phyloP scores from a whole-genome alignment of 2,797 vertebrate species.

The Acipenser oxyrinchus region DNA sequence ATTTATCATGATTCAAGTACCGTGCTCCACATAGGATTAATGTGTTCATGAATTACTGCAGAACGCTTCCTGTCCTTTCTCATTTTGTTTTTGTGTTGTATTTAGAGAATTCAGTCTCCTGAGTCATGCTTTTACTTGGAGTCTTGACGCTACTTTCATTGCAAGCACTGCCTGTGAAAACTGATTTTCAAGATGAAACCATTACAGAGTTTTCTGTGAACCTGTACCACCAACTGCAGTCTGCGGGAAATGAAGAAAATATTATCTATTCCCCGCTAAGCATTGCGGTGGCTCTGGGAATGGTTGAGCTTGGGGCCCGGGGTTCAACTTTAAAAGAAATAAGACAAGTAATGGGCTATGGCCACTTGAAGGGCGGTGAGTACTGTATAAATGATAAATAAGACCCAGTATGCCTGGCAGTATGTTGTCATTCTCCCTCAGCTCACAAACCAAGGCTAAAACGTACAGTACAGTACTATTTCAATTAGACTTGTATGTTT shows the following conservation, averaged over 20 bases:
- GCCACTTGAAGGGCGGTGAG: conserved; percentile 74
- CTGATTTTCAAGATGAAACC: conserved; percentile 68
- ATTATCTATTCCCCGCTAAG: conserved; percentile 91
- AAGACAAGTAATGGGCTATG: conserved; percentile 77
- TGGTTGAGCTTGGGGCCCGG: conserved; percentile 86
- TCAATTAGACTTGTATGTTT: too few species aligned
- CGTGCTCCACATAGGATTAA: too few species aligned
- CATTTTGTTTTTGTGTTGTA: too few species aligned
- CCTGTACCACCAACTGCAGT: conserved; percentile 83
- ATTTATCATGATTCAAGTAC: too few species aligned
- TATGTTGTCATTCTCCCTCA: too few species aligned
- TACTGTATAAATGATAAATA: not conserved
- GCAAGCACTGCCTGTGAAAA: conserved; percentile 56
- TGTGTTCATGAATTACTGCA: conserved; percentile 12
- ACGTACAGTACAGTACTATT: too few species aligned
- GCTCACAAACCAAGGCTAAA: too few species aligned
- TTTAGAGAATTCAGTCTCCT: conserved; percentile 31
- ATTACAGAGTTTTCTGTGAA: conserved; percentile 83
- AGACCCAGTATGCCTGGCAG: too few species aligned
- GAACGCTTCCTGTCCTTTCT: conserved; percentile 7
- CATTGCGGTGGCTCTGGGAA: conserved; percentile 77
- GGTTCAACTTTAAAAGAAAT: conserved; percentile 84
- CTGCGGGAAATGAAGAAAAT: conserved; percentile 76
- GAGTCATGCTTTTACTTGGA: conserved; percentile 55
- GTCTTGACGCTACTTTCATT: conserved; percentile 60